phyloP scores from a whole-genome alignment of 1,140 invertebrate genomes.

The Lysiphlebus fabarum region DNA sequence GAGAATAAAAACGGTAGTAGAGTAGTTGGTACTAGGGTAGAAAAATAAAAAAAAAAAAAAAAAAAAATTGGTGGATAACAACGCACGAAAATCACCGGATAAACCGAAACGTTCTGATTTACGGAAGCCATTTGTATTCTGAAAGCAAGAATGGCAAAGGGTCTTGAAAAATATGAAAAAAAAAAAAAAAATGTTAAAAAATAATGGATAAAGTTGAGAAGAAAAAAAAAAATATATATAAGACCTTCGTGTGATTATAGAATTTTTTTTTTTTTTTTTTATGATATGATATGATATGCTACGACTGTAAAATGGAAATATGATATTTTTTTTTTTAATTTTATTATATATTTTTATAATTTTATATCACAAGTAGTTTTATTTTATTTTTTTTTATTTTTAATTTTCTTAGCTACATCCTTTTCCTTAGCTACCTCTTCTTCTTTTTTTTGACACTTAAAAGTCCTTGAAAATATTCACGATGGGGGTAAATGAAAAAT shows the following conservation, averaged over 20 bases:
- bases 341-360: no score
- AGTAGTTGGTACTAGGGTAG: not conserved
- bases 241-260: conserved; percentile 11
- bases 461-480: no score
- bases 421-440: no score
- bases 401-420: no score
- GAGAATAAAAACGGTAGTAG: not conserved
- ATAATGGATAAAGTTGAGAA: conserved; percentile 1
- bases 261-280: conserved; percentile 19
- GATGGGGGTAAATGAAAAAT: no score
- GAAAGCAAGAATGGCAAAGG: conserved; percentile 17
- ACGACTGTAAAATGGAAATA: not conserved
- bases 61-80: conserved; percentile 23
- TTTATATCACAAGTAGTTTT: no score
- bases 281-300: conserved; percentile 5
- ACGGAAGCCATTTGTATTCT: conserved; percentile 27
- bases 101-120: conserved; percentile 25
- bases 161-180: conserved; percentile 4
- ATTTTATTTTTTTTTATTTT: no score
- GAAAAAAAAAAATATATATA: not conserved
- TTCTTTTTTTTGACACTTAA: no score
- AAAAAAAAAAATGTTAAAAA: conserved; percentile 5
- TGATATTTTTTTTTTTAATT: not conserved
- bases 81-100: conserved; percentile 26
- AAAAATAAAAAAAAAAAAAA: conserved; percentile 10